Base-by-base conservation (phyloP, 2,113 vertebrate species). In the Trichomycterus rosablanca region DNA sequence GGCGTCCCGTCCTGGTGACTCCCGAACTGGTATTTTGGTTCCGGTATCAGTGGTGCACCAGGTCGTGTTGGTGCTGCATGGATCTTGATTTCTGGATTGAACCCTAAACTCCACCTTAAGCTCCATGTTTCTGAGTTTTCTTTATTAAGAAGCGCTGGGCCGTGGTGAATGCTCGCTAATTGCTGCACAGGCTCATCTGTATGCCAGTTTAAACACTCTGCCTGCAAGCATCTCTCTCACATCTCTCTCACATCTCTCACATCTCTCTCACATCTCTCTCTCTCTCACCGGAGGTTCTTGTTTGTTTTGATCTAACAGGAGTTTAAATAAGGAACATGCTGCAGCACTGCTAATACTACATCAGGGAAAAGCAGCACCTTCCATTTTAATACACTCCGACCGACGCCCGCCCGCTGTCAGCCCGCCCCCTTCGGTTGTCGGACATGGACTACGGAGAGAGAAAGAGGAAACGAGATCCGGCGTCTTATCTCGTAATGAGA, bases 181-280 rank as follows among this genome's bases (percentile, higher is more conserved):
- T 70, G 34, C 53, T 39, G 22, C 44, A 9, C 44, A 16, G 16
- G 32, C 55, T 62, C 69, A 66, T 71, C 66, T 62, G 58, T 57
- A 67, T 71, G 69, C 67, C 62, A 61, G 52, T 62, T 73, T 56
- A 68, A 68, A 52, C 44, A 20, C 32, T 52, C 19, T 20, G 60
- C 37, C 59, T 19, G 12, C n/a, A 3, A 20, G 3, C 19, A 3
- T 8, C 34, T 12, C n/a, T 43, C 24, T 34, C 11, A n/a, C n/a
- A n/a, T n/a, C n/a, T n/a, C n/a, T n/a, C 42, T n/a, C 5, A n/a
- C 48, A 32, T 37, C 48, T 16, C 37, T 30, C 40, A n/a, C 40
- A 20, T 16, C n/a, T n/a, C n/a, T n/a, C n/a, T n/a, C n/a, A n/a
- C n/a, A n/a, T 30, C 43, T 22, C 42, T 24, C 34, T 30, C 35